A percentile compares a stretch with the other conserved stretches of the same genome.
These are phyloP conservation scores for Gymnobelideus leadbeateri DNA, from an alignment of 2,113 vertebrate genomes.

Conservation along the genomic window DNA sequence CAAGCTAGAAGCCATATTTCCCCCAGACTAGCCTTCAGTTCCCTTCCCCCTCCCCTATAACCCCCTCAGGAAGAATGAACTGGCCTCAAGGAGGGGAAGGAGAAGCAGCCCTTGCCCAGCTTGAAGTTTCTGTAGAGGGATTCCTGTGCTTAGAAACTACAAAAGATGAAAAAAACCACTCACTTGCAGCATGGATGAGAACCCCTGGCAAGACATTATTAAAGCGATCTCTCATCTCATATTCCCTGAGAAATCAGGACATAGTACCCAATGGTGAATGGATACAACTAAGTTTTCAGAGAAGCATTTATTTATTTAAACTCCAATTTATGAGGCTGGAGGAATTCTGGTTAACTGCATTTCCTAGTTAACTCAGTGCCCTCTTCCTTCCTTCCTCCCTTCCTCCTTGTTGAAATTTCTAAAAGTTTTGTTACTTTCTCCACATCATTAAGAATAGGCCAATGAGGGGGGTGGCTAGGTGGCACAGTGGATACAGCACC, in stretches of 20 bases:
- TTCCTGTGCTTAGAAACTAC: not conserved
- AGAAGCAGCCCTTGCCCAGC: not conserved
- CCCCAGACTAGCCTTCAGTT: not conserved
- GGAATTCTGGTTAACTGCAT: not conserved
- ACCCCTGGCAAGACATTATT: not conserved
- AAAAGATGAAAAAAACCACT: constrained; percentile 4
- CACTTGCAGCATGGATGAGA: not conserved
- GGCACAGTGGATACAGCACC: too few species aligned
- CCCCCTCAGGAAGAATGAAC: not conserved
- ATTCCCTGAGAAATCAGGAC: constrained; percentile 27
- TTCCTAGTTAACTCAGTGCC: not conserved
- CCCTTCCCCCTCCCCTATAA: rapidly evolving
- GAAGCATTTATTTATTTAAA: not conserved
- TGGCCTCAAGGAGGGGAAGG: not conserved
- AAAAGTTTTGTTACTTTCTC: not conserved
- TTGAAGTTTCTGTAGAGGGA: not conserved
- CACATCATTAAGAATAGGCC: not conserved
- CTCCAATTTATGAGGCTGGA: not conserved
- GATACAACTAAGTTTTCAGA: constrained; percentile 15
- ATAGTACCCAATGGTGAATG: constrained; percentile 71
- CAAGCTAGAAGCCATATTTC: not conserved
- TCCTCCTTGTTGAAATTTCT: not conserved
- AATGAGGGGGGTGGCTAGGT: too few species aligned
- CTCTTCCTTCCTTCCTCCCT: not conserved
- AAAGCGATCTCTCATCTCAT: not conserved